Percentiles rank a stretch among this genome's conserved stretches.
Evolutionary conservation across 2,888 invertebrate genomes (phyloP).

Genomic region (Erebia palarica): DNA sequence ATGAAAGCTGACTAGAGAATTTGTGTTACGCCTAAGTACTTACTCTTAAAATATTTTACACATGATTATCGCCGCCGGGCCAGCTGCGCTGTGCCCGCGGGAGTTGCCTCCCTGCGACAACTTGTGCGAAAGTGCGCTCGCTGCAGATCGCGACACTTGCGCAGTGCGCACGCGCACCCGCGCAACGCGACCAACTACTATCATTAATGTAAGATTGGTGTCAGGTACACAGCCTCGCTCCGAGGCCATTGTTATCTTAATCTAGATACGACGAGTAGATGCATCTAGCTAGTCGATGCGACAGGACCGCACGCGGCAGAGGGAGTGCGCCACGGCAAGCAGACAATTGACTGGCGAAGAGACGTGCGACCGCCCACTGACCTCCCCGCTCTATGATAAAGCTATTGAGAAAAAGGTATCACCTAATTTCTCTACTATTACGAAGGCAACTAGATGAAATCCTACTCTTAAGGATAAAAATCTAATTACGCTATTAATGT

Average conservation of each 20-base stretch:
- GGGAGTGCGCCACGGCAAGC: conserved; percentile 38
- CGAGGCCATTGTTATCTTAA: conserved; percentile 59
- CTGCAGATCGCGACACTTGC: conserved; percentile 37
- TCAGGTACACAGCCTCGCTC: conserved; percentile 74
- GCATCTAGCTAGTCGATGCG: conserved; percentile 71
- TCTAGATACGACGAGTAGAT: conserved; percentile 62
- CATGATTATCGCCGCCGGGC: conserved; percentile 36
- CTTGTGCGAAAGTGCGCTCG: conserved; percentile 56
- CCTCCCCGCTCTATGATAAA: conserved; percentile 67
- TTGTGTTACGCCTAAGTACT: conserved; percentile 63
- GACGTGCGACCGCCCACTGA: conserved; percentile 57
- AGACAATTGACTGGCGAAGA: conserved; percentile 70
- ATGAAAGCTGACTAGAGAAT: conserved; percentile 81
- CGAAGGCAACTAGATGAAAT: conserved; percentile 82
- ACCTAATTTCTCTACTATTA: conserved; percentile 79
- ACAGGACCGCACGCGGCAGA: conserved; percentile 44
- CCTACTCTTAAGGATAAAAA: conserved; percentile 81
- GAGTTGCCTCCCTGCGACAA: conserved; percentile 28
- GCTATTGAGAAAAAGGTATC: conserved; percentile 78
- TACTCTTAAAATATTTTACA: conserved; percentile 66
- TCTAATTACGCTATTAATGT: conserved; percentile 79
- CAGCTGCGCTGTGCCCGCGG: conserved; percentile 31
- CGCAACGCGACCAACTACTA: conserved; percentile 43
- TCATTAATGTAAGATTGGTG: conserved; percentile 67
- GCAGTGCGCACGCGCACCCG: conserved; percentile 15